Evolutionary conservation across 2,113 vertebrate species (phyloP).

Genomic region (Jacana jacana): DNA sequence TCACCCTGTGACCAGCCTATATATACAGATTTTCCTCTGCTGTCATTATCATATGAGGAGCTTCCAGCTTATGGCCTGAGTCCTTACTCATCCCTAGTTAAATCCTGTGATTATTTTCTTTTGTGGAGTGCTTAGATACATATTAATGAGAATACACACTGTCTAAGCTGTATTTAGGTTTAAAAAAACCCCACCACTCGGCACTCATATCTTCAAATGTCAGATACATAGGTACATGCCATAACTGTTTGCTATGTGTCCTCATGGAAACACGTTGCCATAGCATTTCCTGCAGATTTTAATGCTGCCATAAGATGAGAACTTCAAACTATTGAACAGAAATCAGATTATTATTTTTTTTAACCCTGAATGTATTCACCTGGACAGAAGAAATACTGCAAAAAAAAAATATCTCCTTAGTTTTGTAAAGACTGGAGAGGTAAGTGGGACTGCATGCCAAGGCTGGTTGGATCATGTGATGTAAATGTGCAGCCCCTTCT

Average conservation of each 20-base stretch:
- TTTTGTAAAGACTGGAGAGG: not conserved
- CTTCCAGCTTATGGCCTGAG: conserved; percentile 2
- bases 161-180: not conserved
- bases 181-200: not conserved
- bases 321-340: not conserved
- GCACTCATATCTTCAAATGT: not conserved
- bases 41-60: not conserved
- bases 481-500: not conserved
- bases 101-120: conserved; percentile 25
- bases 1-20: not conserved
- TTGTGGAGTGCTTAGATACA: conserved; percentile 17
- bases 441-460: not conserved
- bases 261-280: conserved; percentile 69
- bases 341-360: not conserved
- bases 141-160: conserved; percentile 19
- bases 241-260: conserved; percentile 6
- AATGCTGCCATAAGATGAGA: conserved; percentile 26
- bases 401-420: not conserved
- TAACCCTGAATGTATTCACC: not conserved
- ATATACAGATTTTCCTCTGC: not conserved
- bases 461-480: not conserved
- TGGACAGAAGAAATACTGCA: not conserved
- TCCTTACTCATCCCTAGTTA: not conserved
- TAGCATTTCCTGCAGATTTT: conserved; percentile 59
- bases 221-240: conserved; percentile 39